Evolutionary conservation across 2,888 invertebrate species (phyloP), one percentile per base, ranked within the genome.

Genomic region (Agriotes lineatus): DNA sequence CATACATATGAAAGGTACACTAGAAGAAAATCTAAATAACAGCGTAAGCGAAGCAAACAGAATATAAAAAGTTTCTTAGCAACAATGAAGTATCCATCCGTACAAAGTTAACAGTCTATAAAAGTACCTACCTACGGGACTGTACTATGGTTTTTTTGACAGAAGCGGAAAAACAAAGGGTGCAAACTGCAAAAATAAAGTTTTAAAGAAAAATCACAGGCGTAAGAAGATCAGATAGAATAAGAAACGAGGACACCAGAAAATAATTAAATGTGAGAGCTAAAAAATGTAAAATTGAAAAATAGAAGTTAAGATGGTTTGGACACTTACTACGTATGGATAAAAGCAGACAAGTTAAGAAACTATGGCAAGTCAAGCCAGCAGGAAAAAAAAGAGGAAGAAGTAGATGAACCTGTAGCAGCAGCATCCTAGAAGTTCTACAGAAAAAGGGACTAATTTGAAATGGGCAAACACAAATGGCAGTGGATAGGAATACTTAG

Each of bases 401-500:
- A 14, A 39, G n/a, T n/a, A 25, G 25, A 5, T 5, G 25, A 39
- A 39, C 39, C 39, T 39, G 39, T 5, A 39, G n/a, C n/a, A n/a
- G n/a, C 14, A 39, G 39, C 39, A 2, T 39, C 10, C 10, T 39
- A 10, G 39, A 39, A 39, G n/a, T 14, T 39, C 14, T 39, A 10
- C 39, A 39, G n/a, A n/a, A 39, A 39, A 10, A n/a, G 14, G 39
- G 39, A 39, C 39, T 39, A 39, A 39, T n/a, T 39, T 39, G 39
- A n/a, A 39, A 39, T n/a, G 39, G n/a, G 14, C 5, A 2, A 39
- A 3, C n/a, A n/a, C n/a, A n/a, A n/a, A n/a, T n/a, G n/a, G n/a
- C n/a, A 5, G n/a, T 39, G 39, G 14, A 39, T 39, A 39, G 14
- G 39, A 39, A 39, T 3, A 39, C 4, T 10, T 39, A n/a, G 39